phyloP scores from a whole-genome alignment of 2,113 vertebrate species.

The Rhineura floridana region DNA sequence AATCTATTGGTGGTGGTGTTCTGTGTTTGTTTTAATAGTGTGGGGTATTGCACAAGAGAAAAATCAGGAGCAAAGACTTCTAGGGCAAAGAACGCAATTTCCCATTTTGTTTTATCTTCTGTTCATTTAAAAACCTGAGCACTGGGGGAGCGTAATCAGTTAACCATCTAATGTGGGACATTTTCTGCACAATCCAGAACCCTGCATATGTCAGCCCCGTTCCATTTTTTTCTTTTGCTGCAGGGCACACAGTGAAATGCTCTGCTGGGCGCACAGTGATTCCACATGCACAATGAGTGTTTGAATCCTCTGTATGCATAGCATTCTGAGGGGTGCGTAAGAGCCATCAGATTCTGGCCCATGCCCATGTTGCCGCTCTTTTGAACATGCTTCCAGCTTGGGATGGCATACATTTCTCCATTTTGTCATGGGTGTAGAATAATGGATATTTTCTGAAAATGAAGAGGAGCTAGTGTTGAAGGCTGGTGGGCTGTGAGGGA shows the following conservation, averaged over 20 bases:
- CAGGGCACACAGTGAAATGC: neutral
- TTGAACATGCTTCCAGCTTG: neutral
- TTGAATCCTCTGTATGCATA: constrained; percentile 30
- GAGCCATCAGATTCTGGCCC: neutral
- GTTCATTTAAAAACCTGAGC: neutral
- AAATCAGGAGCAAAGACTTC: neutral
- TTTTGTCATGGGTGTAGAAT: neutral
- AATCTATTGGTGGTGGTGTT: neutral
- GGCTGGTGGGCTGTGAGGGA: neutral
- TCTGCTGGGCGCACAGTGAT: neutral
- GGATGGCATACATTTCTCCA: neutral
- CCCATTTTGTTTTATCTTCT: neutral
- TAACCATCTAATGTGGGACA: neutral
- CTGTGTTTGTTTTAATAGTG: neutral
- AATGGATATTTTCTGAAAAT: neutral
- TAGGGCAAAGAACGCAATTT: neutral
- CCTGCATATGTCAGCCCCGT: neutral
- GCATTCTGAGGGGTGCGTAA: constrained; percentile 17
- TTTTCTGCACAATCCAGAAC: neutral
- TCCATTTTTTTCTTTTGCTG: neutral
- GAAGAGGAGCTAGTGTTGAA: neutral
- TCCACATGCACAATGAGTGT: neutral
- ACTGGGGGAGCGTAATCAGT: neutral
- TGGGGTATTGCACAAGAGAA: neutral
- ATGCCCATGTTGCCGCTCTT: neutral